These are phyloP conservation scores for Pipistrellus nathusii DNA, from an alignment of 2,797 vertebrate genomes.

Conservation along the genomic window DNA sequence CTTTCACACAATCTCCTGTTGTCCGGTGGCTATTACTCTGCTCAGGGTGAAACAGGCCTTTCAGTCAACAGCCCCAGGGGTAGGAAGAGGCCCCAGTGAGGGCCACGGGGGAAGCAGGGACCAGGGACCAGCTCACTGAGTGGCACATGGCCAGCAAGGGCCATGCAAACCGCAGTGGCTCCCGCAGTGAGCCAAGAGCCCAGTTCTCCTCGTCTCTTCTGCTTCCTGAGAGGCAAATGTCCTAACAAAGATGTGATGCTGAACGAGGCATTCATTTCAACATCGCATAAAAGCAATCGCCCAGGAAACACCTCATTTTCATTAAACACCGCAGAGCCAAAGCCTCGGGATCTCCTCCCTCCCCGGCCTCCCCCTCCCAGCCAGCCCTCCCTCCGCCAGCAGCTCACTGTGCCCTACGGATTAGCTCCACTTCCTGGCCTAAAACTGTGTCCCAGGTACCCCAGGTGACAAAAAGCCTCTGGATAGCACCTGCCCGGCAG, in stretches of 20 bases:
- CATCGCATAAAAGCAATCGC: slow-evolving; percentile 70
- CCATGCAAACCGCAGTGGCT: background rate
- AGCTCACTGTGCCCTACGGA: slow-evolving; percentile 63
- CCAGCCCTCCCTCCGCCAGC: background rate
- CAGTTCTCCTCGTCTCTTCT: background rate
- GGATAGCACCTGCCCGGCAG: background rate
- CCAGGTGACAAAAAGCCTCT: slow-evolving; percentile 44
- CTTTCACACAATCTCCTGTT: background rate
- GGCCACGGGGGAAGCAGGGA: background rate
- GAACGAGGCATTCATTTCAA: slow-evolving; percentile 67
- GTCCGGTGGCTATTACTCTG: background rate
- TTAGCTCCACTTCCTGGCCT: slow-evolving; percentile 45
- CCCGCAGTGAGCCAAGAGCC: background rate
- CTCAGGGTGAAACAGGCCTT: background rate
- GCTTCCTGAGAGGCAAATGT: slow-evolving; percentile 41
- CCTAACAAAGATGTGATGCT: slow-evolving; percentile 66
- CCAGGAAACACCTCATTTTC: slow-evolving; percentile 76
- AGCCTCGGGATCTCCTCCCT: slow-evolving; percentile 59
- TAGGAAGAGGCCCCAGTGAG: background rate
- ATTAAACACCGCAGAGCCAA: slow-evolving; percentile 63
- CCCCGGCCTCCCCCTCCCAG: background rate
- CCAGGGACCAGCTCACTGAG: background rate
- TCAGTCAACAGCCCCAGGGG: background rate
- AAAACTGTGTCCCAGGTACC: slow-evolving; percentile 27
- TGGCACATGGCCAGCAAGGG: background rate